These are phyloP conservation scores for Flexamia atlantica DNA, from an alignment of 2,888 invertebrate genomes.

Conservation along the genomic window DNA sequence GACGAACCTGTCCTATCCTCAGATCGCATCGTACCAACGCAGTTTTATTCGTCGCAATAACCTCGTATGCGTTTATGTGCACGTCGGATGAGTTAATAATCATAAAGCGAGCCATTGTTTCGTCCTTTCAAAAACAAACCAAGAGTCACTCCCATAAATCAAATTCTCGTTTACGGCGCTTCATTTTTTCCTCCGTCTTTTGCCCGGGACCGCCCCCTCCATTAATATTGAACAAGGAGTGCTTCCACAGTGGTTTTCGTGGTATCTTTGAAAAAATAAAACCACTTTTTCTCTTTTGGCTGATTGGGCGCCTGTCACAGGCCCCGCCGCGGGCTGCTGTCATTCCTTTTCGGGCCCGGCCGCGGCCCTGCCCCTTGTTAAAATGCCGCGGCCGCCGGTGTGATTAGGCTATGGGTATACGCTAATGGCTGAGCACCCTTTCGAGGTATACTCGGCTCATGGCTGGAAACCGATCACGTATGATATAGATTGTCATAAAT, in stretches of 20 bases:
- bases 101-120: slow-evolving; percentile 51
- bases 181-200: slow-evolving; percentile 48
- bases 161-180: slow-evolving; percentile 61
- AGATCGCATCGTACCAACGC: background rate
- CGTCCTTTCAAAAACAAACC: slow-evolving; percentile 44
- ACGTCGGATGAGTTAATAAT: slow-evolving; percentile 43
- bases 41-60: background rate
- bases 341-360: slow-evolving; percentile 36
- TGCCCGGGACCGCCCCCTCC: slow-evolving; percentile 44
- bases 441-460: too few species aligned
- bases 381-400: slow-evolving; percentile 31
- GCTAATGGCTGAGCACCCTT: background rate
- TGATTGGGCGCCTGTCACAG: slow-evolving; percentile 51
- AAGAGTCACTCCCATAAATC: slow-evolving; percentile 60
- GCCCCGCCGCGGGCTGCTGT: slow-evolving; percentile 7
- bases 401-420: background rate
- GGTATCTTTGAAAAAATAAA: slow-evolving; percentile 54
- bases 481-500: too few species aligned
- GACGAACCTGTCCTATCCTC: too few species aligned
- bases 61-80: background rate
- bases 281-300: slow-evolving; percentile 58
- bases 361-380: slow-evolving; percentile 21
- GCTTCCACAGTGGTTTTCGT: slow-evolving; percentile 45
- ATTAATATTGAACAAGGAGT: slow-evolving; percentile 48
- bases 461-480: too few species aligned